Conservation (phyloP, 1,140 invertebrate species). For the Drosophila orosa region DNA sequence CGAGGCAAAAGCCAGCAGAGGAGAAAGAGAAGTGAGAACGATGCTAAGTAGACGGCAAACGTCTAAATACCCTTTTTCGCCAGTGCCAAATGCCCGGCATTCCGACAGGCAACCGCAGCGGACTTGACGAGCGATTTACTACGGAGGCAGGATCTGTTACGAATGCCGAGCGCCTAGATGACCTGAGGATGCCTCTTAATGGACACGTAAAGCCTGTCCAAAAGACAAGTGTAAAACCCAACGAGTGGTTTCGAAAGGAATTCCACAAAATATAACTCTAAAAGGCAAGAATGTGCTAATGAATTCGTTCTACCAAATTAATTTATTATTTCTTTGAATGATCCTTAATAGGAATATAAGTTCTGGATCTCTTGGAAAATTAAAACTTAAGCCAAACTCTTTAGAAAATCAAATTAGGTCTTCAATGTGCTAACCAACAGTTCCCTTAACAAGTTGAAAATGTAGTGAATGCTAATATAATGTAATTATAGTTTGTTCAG, state of each 20-base stretch:
- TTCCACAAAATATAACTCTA: neutral
- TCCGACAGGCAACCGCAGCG: constrained; percentile 63
- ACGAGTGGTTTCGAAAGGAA: neutral
- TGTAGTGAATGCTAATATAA: constrained; percentile 13
- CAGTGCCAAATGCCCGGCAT: constrained; percentile 77
- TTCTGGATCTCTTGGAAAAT: neutral
- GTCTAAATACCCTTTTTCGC: constrained; percentile 76
- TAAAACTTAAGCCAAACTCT: neutral
- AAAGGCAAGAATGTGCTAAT: neutral
- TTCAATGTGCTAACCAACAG: neutral
- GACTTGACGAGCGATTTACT: constrained; percentile 22
- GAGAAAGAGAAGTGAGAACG: neutral
- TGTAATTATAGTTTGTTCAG: constrained; percentile 17
- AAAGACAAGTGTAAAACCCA: neutral
- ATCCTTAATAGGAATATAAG: neutral
- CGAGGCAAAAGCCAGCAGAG: constrained; percentile 28
- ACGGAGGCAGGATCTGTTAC: constrained; percentile 22
- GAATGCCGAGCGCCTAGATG: constrained; percentile 1
- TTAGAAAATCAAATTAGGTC: neutral
- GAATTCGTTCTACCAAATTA: neutral
- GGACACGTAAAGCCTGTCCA: constrained; percentile 5
- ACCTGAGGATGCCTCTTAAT: constrained; percentile 4
- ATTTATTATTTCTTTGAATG: no score
- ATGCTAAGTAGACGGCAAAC: constrained; percentile 74
- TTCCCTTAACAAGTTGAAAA: constrained; percentile 1